Evolutionary conservation across 2,797 vertebrate species (phyloP).

Genomic region (Erpetoichthys calabaricus): DNA sequence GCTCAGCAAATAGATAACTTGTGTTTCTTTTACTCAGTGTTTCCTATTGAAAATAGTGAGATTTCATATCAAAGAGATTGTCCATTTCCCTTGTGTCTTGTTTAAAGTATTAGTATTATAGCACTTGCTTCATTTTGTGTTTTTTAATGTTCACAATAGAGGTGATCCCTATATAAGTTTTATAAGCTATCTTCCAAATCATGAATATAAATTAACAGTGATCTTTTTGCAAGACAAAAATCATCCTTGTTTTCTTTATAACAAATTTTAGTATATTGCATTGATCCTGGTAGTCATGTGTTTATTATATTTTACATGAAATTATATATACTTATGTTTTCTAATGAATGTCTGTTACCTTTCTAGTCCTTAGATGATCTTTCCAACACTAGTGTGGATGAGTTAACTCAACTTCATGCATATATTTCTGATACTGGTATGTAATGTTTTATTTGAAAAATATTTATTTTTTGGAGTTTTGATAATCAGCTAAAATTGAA

Average conservation of each 20-base stretch:
- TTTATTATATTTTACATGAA: background rate
- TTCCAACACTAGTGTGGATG: constrained; percentile 74
- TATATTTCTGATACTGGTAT: constrained; percentile 95
- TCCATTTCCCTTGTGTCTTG: too few relatives aligned
- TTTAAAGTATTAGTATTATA: too few relatives aligned
- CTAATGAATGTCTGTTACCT: constrained; percentile 16
- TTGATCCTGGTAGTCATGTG: too few relatives aligned
- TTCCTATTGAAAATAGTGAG: too few relatives aligned
- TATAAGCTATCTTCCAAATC: background rate
- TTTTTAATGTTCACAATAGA: background rate
- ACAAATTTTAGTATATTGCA: too few relatives aligned
- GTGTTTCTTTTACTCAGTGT: too few relatives aligned
- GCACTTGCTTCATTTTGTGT: background rate
- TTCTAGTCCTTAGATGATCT: constrained; percentile 88
- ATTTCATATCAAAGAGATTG: too few relatives aligned
- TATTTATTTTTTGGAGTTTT: background rate
- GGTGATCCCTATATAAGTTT: background rate
- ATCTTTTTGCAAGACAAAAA: too few relatives aligned
- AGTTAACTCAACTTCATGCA: constrained; percentile 72
- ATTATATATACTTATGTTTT: constrained; percentile 10
- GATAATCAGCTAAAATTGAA: background rate
- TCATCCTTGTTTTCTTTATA: too few relatives aligned
- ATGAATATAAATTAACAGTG: too few relatives aligned
- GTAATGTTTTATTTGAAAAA: constrained; percentile 14
- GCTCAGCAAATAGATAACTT: too few relatives aligned